Conservation (phyloP, 2,797 vertebrate species). For the Phrynocephalus vlangalii region DNA sequence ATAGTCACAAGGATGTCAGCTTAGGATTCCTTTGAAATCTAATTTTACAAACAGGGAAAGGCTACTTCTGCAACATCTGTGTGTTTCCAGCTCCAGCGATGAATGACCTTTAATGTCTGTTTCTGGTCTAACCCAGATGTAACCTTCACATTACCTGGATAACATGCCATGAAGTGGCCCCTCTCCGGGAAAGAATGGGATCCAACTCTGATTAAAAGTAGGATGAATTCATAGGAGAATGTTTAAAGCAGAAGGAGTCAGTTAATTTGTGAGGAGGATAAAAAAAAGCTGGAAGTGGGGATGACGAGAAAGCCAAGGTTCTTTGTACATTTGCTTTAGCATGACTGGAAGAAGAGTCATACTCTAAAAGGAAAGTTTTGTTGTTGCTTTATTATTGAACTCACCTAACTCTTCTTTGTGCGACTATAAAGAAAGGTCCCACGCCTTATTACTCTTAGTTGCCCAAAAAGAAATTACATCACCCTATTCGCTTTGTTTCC, state of each 20-base stretch:
- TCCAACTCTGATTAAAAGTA: no score
- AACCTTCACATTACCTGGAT: background rate
- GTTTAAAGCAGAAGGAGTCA: background rate
- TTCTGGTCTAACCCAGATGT: no score
- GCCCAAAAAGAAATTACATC: constrained; percentile 49
- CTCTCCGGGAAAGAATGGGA: background rate
- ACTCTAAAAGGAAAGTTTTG: constrained; percentile 26
- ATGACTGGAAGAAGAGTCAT: background rate
- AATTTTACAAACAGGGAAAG: no score
- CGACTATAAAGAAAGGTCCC: constrained; percentile 59
- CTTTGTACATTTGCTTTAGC: constrained; percentile 11
- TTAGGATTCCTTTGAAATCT: no score
- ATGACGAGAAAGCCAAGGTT: background rate
- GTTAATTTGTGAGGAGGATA: background rate
- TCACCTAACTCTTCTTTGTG: constrained; percentile 39
- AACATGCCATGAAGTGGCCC: background rate
- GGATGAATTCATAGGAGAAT: background rate
- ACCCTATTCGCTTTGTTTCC: constrained; percentile 17
- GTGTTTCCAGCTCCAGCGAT: no score
- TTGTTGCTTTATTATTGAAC: constrained; percentile 40
- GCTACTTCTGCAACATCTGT: no score
- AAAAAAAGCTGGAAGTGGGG: background rate
- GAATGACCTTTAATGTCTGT: no score
- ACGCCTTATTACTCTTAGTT: constrained; percentile 52
- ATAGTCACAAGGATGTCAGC: no score